Conservation (phyloP, 1,140 invertebrate species). For the Tachypleus tridentatus region DNA sequence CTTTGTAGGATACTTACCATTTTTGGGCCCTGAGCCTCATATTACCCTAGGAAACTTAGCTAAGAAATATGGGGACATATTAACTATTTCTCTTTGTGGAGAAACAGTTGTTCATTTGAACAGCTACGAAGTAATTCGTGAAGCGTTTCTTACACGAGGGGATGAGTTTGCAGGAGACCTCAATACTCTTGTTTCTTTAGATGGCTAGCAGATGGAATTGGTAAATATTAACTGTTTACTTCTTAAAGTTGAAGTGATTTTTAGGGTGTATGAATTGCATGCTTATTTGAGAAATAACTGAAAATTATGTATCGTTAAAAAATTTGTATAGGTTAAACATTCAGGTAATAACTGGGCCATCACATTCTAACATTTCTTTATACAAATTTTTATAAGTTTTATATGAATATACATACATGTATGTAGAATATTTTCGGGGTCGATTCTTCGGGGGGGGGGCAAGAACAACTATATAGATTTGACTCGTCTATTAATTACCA, state of each 20-base stretch:
- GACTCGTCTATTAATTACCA: no score
- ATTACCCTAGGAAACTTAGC: constrained; percentile 11
- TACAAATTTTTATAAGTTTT: no score
- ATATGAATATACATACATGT: no score
- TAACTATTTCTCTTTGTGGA: neutral
- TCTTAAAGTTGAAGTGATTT: neutral
- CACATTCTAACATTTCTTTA: no score
- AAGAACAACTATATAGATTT: no score
- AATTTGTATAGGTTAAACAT: no score
- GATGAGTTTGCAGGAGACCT: neutral
- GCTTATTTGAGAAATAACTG: no score
- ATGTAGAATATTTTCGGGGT: no score
- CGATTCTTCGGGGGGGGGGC: no score
- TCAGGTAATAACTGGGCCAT: no score
- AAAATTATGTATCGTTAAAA: no score
- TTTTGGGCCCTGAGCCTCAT: constrained; percentile 17
- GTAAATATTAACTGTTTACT: no score
- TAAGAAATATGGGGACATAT: constrained; percentile 17
- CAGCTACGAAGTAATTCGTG: neutral
- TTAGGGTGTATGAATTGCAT: neutral
- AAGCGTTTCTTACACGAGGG: neutral
- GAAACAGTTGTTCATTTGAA: neutral
- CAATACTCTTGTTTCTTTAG: neutral
- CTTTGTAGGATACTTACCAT: constrained; percentile 21
- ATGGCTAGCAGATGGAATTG: neutral